A percentile compares a stretch with the other conserved stretches of the same genome.
These are phyloP conservation scores for Leucopternis melanops DNA, from an alignment of 2,113 vertebrate genomes.

Conservation along the genomic window DNA sequence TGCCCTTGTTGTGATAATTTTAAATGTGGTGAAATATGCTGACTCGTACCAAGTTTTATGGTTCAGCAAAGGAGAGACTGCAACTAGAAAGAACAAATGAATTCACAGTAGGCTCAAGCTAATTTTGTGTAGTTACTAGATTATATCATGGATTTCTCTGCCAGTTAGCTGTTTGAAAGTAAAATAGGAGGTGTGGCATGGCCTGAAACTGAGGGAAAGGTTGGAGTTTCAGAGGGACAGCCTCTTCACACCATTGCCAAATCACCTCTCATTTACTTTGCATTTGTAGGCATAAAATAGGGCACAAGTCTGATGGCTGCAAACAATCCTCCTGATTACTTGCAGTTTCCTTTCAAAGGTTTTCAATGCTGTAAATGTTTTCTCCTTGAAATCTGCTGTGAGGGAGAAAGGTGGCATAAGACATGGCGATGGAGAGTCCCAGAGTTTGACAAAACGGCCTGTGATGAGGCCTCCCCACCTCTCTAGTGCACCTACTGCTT, in stretches of 20 bases:
- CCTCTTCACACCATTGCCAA: not conserved
- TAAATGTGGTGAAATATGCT: not conserved
- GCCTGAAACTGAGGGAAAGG: not conserved
- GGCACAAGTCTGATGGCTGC: not conserved
- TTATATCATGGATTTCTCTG: not conserved
- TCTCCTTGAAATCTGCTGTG: not conserved
- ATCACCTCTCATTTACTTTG: not conserved
- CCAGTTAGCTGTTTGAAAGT: not conserved
- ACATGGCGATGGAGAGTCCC: rapidly evolving
- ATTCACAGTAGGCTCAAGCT: not conserved
- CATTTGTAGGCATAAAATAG: not conserved
- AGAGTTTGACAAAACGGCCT: rapidly evolving
- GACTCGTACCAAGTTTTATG: not conserved
- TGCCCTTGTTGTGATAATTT: not conserved
- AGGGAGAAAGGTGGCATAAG: not conserved
- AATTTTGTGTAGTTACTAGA: not conserved
- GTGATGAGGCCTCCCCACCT: not conserved
- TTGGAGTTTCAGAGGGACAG: not conserved
- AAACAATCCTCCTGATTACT: not conserved
- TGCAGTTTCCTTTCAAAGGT: not conserved
- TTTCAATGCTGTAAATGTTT: not conserved
- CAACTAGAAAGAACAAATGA: conserved; percentile 1
- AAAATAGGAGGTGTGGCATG: not conserved
- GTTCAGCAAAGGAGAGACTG: not conserved
- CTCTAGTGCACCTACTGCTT: not conserved